Evolutionary conservation across 2,797 vertebrate genomes (phyloP), one percentile per base, ranked within the genome.

Genomic region (Serranus cabrilla): DNA sequence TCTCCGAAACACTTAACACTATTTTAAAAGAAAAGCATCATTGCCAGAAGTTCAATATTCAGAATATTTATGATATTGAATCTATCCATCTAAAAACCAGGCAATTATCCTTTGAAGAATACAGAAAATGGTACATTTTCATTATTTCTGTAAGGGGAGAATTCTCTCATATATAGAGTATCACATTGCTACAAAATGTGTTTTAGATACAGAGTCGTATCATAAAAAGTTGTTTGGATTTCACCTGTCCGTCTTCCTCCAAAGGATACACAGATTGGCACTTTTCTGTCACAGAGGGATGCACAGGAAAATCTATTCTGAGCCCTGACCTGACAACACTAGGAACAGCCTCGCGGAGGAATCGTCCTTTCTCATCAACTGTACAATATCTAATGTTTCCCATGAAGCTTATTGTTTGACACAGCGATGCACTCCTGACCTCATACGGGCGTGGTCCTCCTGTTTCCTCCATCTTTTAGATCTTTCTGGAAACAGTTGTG

Each of bases 401-500:
- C 77, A 63, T 68, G 14, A 51, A 47, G 64, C 68, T 46, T 50
- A 67, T 51, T 73, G 74, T 72, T 78, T 50, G 21, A 46, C 39
- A 67, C 59, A 71, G 45, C 12, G 40, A 20, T 6, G 20, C 16
- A 21, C 21, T 71, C 47, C 66, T 39, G 63, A 51, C 59, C 85
- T 95, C 95, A 99, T 86, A 99, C 98, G 0, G 98, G 97, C 0
- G 98, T 99, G 0, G 97, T 99, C 93, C 97, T 96, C 88, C 97
- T 96, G 94, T 96, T 98, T 34, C 95, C 91, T 46, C 96, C 96
- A 45, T 98, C 97, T 87, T 97, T 98, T 52, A 96, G 84, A 51
- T 98, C 97, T 91, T 96, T 98, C 90, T 97, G 96, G 81, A 98
- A 97, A 92, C 97, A 97, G 93, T 97, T 98, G 87, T 98, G 97